Percentiles rank a stretch among this genome's conserved stretches.
Evolutionary conservation across 2,888 invertebrate genomes (phyloP).

Genomic region (Ptychoptera albimana): DNA sequence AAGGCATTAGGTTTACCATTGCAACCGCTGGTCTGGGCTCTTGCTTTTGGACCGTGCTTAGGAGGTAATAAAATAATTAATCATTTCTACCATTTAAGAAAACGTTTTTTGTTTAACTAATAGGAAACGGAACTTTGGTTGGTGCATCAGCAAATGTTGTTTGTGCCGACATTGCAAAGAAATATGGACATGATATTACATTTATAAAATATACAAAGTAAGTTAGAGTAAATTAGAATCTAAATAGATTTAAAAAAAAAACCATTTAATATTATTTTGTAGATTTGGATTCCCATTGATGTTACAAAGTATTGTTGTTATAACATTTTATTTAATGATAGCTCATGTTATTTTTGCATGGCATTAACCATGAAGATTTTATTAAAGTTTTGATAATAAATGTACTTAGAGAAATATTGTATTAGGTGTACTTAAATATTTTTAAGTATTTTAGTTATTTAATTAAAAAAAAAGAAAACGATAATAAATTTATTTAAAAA

Average conservation of each 20-base stretch:
- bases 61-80: slow-evolving; percentile 41
- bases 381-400: too few species aligned
- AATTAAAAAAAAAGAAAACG: too few species aligned
- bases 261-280: slow-evolving; percentile 15
- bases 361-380: slow-evolving; percentile 29
- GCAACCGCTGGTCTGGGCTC: slow-evolving; percentile 68
- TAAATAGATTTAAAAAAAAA: not conserved
- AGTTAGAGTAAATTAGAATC: slow-evolving; percentile 14
- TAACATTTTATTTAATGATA: slow-evolving; percentile 50
- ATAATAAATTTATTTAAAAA: too few species aligned
- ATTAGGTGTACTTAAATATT: too few species aligned
- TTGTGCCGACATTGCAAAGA: slow-evolving; percentile 81
- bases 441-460: too few species aligned
- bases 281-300: slow-evolving; percentile 74
- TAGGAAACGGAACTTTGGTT: slow-evolving; percentile 79
- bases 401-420: too few species aligned
- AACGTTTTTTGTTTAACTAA: not conserved
- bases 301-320: slow-evolving; percentile 50
- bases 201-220: slow-evolving; percentile 72
- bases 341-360: slow-evolving; percentile 50
- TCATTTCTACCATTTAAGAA: slow-evolving; percentile 7
- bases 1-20: slow-evolving; percentile 52
- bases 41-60: slow-evolving; percentile 76
- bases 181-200: slow-evolving; percentile 74
- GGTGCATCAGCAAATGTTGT: slow-evolving; percentile 85